Conservation (phyloP, 2,797 vertebrate genomes). For the Bovichtus variegatus region DNA sequence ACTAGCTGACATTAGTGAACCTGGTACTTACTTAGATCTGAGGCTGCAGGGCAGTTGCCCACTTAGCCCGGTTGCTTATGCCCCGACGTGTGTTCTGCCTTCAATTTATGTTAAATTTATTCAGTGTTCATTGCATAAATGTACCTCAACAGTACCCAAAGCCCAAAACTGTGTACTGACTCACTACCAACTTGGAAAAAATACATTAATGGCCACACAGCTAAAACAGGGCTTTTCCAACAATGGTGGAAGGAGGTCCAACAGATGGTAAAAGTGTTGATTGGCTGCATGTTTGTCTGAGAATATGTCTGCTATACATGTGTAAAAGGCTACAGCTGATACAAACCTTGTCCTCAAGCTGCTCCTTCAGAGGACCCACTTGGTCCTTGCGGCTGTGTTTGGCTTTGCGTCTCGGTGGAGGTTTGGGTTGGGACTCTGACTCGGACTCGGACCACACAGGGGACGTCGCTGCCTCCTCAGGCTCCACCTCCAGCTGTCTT, state of each 20-base stretch:
- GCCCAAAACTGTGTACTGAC: neutral
- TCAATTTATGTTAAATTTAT: too few relatives aligned
- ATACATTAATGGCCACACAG: neutral
- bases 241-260: too few relatives aligned
- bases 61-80: neutral
- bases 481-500: slow-evolving; percentile 89
- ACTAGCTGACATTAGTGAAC: too few relatives aligned
- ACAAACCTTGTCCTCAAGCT: slow-evolving; percentile 82
- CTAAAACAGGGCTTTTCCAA: too few relatives aligned
- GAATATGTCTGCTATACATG: neutral
- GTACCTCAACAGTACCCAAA: neutral
- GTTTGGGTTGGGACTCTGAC: slow-evolving; percentile 79
- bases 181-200: too few relatives aligned
- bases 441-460: slow-evolving; percentile 65
- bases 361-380: slow-evolving; percentile 57
- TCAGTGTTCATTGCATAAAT: too few relatives aligned
- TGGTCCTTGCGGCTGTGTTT: slow-evolving; percentile 84
- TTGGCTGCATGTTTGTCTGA: too few relatives aligned
- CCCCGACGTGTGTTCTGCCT: too few relatives aligned
- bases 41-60: neutral
- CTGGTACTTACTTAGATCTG: too few relatives aligned
- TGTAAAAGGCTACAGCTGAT: neutral
- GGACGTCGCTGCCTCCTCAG: slow-evolving; percentile 76
- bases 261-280: too few relatives aligned
- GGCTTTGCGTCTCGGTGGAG: slow-evolving; percentile 77